Percentiles rank a stretch among this genome's conserved stretches.
Evolutionary conservation across 2,888 invertebrate genomes (phyloP).

Genomic region (Lamproptera curius): DNA sequence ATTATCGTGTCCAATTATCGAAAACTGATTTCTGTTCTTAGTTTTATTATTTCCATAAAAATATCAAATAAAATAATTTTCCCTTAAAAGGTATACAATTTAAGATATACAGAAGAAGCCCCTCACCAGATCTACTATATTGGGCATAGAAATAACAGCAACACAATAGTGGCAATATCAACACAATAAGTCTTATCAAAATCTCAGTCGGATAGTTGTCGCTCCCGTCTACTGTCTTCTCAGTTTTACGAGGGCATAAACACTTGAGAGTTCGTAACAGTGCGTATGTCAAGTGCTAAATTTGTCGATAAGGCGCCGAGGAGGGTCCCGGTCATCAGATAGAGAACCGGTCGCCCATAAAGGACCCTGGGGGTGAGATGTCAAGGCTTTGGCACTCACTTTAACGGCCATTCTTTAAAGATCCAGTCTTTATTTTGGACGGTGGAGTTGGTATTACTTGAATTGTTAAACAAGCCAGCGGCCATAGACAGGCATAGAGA

Average conservation of each 20-base stretch:
- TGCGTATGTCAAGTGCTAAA: slow-evolving; percentile 32
- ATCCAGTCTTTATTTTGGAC: too few species aligned
- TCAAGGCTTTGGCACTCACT: slow-evolving; percentile 57
- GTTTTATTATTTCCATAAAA: too few species aligned
- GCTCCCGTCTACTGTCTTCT: slow-evolving; percentile 10
- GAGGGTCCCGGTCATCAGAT: slow-evolving; percentile 58
- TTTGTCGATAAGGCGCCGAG: slow-evolving; percentile 33
- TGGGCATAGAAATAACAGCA: too few species aligned
- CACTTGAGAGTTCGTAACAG: slow-evolving; percentile 27
- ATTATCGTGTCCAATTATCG: too few species aligned
- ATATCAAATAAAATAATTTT: too few species aligned
- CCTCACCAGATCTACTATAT: too few species aligned
- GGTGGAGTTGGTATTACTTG: too few species aligned
- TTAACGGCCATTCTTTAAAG: slow-evolving; percentile 34
- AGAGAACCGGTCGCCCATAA: slow-evolving; percentile 37
- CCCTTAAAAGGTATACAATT: too few species aligned
- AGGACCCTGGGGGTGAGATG: slow-evolving; percentile 53
- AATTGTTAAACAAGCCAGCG: too few species aligned
- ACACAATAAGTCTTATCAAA: slow-evolving; percentile 4
- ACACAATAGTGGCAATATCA: not conserved
- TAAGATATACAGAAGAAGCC: too few species aligned
- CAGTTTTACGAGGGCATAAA: slow-evolving; percentile 36
- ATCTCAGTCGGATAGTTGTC: slow-evolving; percentile 1
- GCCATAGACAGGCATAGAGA: too few species aligned
- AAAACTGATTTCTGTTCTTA: too few species aligned